Evolutionary conservation across 2,888 invertebrate species (phyloP), one percentile per base, ranked within the genome.

Genomic region (Chrysotoxum bicinctum): DNA sequence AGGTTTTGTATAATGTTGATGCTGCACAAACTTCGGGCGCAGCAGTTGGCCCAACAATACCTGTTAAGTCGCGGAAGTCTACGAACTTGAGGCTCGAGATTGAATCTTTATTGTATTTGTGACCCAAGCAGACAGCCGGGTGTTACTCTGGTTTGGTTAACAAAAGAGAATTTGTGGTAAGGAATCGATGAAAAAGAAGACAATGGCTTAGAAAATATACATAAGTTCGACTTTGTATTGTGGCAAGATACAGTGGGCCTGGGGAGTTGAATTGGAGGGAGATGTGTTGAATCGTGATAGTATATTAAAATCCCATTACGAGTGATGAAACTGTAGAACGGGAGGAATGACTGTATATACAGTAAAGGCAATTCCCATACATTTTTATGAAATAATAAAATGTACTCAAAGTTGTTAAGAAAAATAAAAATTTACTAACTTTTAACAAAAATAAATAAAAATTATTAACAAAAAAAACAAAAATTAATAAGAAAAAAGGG

Each of bases 41-140:
- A 37, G 30, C 60, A 64, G 35, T 37, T 58, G 23, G 23, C 23
- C 19, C 23, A 16, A 9, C 66, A 21, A 66, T 66, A 80, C 75
- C 80, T 66, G 72, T 54, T 72, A 76, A 80, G 80, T 80, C 76
- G 50, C 80, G 80, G 84, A 85, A 85, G 84, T 85, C 80, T 76
- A 21, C 58, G 60, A 81, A 77, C 76, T 81, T 68, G 72, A 58
- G 76, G 81, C 72, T 64, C 62, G 52, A 66, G 69, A 85, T 85
- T 69, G 73, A 73, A 85, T 85, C 81, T 85, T 81, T 81, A 85
- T 81, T 81, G 85, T 69, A 37, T 64, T 79, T 58, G 68, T 40
- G 48, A 32, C 9, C 14, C 2, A 56, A 43, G 69, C 50, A 69
- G 68, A 68, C 74, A 75, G 64, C 50, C 69, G 66, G 66, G 79